These are phyloP conservation scores for Micrasema longulum DNA, from an alignment of 1,140 invertebrate genomes.

Conservation along the genomic window DNA sequence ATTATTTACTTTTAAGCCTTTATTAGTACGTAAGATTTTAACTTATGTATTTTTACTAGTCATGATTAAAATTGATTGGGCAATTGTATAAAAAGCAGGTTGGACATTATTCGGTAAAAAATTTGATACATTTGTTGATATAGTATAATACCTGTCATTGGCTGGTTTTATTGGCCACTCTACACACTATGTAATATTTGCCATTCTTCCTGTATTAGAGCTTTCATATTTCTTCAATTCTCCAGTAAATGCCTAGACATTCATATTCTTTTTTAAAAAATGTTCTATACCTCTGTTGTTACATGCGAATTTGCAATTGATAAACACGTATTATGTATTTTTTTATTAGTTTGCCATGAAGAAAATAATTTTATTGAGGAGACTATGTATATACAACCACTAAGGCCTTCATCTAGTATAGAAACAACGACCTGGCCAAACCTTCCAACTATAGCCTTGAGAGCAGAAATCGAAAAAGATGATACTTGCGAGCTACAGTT, in stretches of 20 bases:
- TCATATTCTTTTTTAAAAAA: background rate
- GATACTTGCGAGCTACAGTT: background rate
- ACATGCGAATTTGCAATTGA: background rate
- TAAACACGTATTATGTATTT: background rate
- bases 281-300: background rate
- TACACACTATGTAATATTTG: too few relatives aligned
- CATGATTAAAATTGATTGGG: too few relatives aligned
- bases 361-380: constrained; percentile 10
- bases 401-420: background rate
- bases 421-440: constrained; percentile 19
- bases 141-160: background rate
- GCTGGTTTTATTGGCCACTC: too few relatives aligned
- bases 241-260: too few relatives aligned
- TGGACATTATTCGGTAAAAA: too few relatives aligned
- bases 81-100: too few relatives aligned
- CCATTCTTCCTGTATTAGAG: too few relatives aligned
- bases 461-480: background rate
- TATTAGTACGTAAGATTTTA: background rate
- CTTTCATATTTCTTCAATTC: too few relatives aligned
- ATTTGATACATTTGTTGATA: background rate
- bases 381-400: constrained; percentile 5
- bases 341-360: background rate
- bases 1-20: too few relatives aligned
- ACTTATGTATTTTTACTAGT: background rate
- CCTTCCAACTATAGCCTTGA: background rate